A percentile compares a stretch with the other conserved stretches of the same genome.
Conservation (phyloP, 1,140 invertebrate species). For the Aplysia californica region DNA sequence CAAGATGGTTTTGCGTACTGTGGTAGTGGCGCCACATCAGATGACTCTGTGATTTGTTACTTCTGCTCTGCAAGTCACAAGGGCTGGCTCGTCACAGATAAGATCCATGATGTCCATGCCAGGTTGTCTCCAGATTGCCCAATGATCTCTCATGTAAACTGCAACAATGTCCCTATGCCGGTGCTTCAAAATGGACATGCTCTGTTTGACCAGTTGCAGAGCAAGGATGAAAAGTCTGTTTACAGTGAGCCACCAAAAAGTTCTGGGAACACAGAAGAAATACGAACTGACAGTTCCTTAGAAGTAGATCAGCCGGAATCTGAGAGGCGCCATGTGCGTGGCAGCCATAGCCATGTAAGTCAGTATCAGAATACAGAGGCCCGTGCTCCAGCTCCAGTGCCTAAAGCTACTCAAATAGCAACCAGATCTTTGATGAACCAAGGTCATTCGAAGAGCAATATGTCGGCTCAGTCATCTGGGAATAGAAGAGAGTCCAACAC, state of each 20-base stretch:
- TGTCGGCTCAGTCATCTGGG: not conserved
- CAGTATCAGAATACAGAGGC: no score
- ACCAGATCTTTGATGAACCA: no score
- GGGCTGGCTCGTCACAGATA: constrained; percentile 35
- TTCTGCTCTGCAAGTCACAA: constrained; percentile 35
- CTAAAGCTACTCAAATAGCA: not conserved
- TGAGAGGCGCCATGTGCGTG: not conserved
- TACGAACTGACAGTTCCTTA: no score
- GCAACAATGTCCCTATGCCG: constrained; percentile 27
- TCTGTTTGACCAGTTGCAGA: not conserved
- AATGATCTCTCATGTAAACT: constrained; percentile 24
- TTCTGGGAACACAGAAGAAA: no score
- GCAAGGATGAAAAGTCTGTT: not conserved
- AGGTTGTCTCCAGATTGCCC: constrained; percentile 31
- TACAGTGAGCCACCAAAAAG: no score
- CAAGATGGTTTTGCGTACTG: constrained; percentile 71
- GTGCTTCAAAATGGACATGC: not conserved
- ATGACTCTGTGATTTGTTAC: constrained; percentile 35
- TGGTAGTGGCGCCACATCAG: constrained; percentile 12
- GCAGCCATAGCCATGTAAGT: no score
- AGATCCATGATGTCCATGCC: constrained; percentile 30
- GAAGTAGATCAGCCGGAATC: no score
- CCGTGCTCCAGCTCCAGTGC: not conserved
- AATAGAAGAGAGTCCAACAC: not conserved
- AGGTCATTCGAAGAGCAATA: not conserved